A percentile compares a stretch with the other conserved stretches of the same genome.
Evolutionary conservation across 2,797 vertebrate species (phyloP).

Genomic region (Esox masquinongy): DNA sequence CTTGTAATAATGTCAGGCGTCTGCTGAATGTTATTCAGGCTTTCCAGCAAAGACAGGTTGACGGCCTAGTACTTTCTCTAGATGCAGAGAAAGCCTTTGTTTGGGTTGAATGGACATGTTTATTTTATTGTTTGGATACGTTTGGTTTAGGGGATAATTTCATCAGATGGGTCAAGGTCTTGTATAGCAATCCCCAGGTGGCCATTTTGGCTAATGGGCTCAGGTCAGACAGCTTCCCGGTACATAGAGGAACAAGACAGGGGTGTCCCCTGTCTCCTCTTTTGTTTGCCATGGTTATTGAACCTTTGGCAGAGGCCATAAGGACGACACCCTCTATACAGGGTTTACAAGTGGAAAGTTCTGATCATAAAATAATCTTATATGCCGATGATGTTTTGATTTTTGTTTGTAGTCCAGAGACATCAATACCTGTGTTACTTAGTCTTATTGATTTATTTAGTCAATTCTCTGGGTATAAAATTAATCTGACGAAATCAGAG

Average conservation of each 20-base stretch:
- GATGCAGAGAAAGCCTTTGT: constrained; percentile 19
- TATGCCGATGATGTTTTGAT: too few relatives aligned
- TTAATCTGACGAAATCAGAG: constrained; percentile 13
- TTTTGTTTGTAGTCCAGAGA: too few relatives aligned
- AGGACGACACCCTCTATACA: neutral
- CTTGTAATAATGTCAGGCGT: constrained; percentile 11
- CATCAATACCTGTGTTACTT: too few relatives aligned
- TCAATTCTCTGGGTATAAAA: too few relatives aligned
- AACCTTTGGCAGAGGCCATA: constrained; percentile 17
- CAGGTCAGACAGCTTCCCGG: too few relatives aligned
- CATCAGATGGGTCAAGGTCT: neutral
- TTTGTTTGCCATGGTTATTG: constrained; percentile 2
- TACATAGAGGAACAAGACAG: constrained; percentile 1
- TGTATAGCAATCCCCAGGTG: constrained; percentile 13
- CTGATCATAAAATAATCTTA: neutral
- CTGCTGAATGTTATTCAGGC: constrained; percentile 12
- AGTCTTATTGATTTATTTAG: too few relatives aligned
- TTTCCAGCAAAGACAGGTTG: neutral
- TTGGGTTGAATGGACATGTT: neutral
- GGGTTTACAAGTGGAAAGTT: neutral
- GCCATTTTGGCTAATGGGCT: too few relatives aligned
- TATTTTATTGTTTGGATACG: neutral
- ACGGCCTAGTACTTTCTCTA: constrained; percentile 5
- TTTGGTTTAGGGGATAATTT: neutral
- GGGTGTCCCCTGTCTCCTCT: neutral